These are phyloP conservation scores for Sprattus sprattus DNA, from an alignment of 2,113 vertebrate species.

Conservation along the genomic window DNA sequence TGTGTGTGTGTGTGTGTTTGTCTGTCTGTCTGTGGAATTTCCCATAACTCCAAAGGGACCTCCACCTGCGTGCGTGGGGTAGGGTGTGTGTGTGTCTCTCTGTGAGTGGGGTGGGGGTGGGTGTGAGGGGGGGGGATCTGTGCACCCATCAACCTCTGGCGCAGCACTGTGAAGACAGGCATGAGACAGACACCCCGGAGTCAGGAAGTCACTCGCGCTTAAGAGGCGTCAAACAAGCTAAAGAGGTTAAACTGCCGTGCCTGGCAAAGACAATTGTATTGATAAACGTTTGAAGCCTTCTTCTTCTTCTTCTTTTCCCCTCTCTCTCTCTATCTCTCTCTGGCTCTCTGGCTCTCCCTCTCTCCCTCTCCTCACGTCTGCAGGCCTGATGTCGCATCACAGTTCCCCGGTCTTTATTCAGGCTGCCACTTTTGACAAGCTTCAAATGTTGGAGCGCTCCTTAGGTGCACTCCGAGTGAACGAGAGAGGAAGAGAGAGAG, in stretches of 20 bases:
- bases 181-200: constrained; percentile 62
- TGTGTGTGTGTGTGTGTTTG: constrained; percentile 30
- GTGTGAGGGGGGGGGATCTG: constrained; percentile 53
- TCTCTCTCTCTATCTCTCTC: constrained; percentile 37
- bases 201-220: constrained; percentile 68
- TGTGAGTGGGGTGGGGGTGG: background rate
- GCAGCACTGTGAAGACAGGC: constrained; percentile 64
- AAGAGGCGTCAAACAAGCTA: constrained; percentile 64
- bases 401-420: constrained; percentile 66
- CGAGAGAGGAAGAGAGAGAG: background rate
- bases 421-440: constrained; percentile 68
- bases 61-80: constrained; percentile 55
- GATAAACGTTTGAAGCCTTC: constrained; percentile 72
- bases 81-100: background rate
- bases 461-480: background rate
- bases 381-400: constrained; percentile 59
- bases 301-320: background rate
- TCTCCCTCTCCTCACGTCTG: constrained; percentile 5
- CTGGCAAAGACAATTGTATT: constrained; percentile 75
- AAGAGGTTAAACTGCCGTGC: constrained; percentile 76
- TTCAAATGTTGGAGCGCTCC: constrained; percentile 62
- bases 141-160: constrained; percentile 66
- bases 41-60: constrained; percentile 59
- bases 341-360: constrained; percentile 10
- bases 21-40: constrained; percentile 1